Base-by-base conservation (phyloP, 2,113 vertebrate genomes). In the Mobula birostris region DNA sequence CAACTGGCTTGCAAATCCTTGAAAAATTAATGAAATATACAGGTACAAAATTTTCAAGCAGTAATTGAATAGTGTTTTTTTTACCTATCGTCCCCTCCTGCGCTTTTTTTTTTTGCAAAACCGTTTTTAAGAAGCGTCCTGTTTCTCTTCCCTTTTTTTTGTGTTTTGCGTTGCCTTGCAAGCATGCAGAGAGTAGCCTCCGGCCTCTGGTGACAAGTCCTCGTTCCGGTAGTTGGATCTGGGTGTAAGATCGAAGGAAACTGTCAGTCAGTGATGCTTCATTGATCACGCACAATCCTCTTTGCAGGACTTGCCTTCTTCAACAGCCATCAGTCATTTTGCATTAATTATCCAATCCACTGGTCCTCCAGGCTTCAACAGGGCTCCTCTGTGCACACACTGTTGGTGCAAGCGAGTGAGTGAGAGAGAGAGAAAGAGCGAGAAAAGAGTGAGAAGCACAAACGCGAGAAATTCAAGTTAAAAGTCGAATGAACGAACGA, bases 321-420 rank as follows among this genome's bases (percentile, higher is more conserved):
- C 97, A 96, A 97, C 97, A 97, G 97, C 96, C 97, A 97, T 97
- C 97, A 97, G 97, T 97, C 97, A 97, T 97, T 97, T 96, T 96
- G 96, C 97, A 97, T 97, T 97, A 97, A 97, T 97, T 97, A 97
- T 96, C 96, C 96, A 94, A 95, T 94, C 94, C 91, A 36, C 68
- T 93, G 70, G 91, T 93, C 91, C 91, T 93, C 91, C 70, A 74
- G 70, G 91, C 70, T 93, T 93, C 68, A 74, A 93, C 70, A 93
- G 68, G 91, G 9, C 91, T 48, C 91, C 91, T 74, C 91, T 93
- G 88, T 91, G 88, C 32, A 21, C 58, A 36, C 17, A 19, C 78
- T 90, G 90, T 93, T 48, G 63, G 90, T 93, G 68, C 72, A 93
- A 74, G 68, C 1, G 66, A 72, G 90, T 1, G 32, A 72, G n/a